Evolutionary conservation across 2,797 vertebrate species (phyloP).

Genomic region (Falco cherrug): DNA sequence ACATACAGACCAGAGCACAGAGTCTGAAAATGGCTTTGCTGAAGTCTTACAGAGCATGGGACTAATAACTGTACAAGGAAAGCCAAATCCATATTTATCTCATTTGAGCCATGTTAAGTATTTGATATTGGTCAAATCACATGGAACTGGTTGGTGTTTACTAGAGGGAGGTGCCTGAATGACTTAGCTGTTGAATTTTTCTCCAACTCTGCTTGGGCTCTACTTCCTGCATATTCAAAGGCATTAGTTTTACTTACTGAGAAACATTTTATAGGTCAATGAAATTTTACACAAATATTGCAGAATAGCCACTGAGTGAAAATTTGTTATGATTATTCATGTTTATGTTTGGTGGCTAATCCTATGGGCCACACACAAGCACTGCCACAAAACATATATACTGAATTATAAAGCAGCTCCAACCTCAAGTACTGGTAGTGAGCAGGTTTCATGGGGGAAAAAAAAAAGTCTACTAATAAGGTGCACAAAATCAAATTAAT

Average conservation of each 20-base stretch:
- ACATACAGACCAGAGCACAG: not conserved
- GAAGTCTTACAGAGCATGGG: not conserved
- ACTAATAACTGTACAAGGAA: not conserved
- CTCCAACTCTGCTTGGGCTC: not conserved
- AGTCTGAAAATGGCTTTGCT: not conserved
- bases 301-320: conserved; percentile 32
- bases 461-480: not conserved
- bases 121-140: not conserved
- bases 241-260: conserved; percentile 25
- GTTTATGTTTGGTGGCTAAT: conserved; percentile 49
- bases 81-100: not conserved
- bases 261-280: conserved; percentile 42
- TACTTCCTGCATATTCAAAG: conserved; percentile 26
- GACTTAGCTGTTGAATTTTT: not conserved
- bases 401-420: not conserved
- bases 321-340: conserved; percentile 25
- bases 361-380: conserved; percentile 45
- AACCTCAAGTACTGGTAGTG: not conserved
- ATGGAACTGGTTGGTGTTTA: not conserved
- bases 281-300: conserved; percentile 52
- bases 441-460: not conserved
- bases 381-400: not conserved
- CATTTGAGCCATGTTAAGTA: not conserved
- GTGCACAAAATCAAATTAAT: not conserved
- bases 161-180: conserved; percentile 13